Evolutionary conservation across 1,140 invertebrate species (phyloP), one percentile per base, ranked within the genome.

Genomic region (Monomorium pharaonis): DNA sequence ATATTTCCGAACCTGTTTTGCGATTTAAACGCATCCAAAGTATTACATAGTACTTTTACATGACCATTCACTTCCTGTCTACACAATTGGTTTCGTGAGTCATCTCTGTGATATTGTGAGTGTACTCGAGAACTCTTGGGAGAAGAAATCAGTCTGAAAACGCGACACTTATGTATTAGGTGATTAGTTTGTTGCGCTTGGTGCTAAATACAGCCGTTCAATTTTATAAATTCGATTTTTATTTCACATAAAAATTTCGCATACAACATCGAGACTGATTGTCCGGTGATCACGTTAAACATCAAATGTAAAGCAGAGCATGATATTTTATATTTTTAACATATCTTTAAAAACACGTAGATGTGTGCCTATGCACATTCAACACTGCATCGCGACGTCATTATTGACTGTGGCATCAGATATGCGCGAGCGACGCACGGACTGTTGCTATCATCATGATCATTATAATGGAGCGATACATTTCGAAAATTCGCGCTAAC

Each of bases 381-480:
- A 18, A 65, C 18, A 24, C 27, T 24, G 49, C 47, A 47, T 42
- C 51, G 33, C 62, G 21, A 54, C 63, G 30, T 69, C 44, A 14
- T 72, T 81, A 81, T 81, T 70, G 65, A 81, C 65, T 72, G 51
- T 51, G 49, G 47, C 42, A 70, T 81, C 27, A 21, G 65, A 42
- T 30, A 72, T 70, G 33, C 62, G 18, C 21, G 62, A 51, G 21
- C 37, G 58, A 6, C 44, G 27, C n/a, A 37, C 37, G 5, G 60
- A 27, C 21, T 58, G 37, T 81, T 81, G 56, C 65, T 81, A 70
- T 72, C 78, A 81, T 81, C n/a, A 44, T 33, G 33, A 72, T 81
- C 78, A 56, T 81, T 72, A 81, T 81, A 42, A 44, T 47, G 67
- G 65, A 81, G 65, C 65, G 78, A 72, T 81, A 81, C 78, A 49